These are phyloP conservation scores for Apogon hyalosoma DNA, from an alignment of 2,797 vertebrate species.

Conservation along the genomic window DNA sequence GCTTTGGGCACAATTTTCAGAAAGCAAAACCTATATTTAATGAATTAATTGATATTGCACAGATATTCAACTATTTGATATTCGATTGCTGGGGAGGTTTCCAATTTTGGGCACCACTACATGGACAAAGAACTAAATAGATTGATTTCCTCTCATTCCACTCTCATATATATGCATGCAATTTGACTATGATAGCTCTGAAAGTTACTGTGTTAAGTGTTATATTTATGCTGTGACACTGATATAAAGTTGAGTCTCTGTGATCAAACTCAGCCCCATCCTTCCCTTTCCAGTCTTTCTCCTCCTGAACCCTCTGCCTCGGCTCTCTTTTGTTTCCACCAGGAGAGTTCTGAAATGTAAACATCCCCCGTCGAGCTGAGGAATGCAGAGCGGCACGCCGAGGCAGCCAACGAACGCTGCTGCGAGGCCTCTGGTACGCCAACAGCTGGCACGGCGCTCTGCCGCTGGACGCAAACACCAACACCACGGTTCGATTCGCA, in stretches of 20 bases:
- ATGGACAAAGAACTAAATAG: no score
- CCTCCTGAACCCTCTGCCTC: slow-evolving; percentile 38
- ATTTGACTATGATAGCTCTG: no score
- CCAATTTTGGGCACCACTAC: no score
- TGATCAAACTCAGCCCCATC: neutral
- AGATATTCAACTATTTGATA: no score
- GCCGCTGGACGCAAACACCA: slow-evolving; percentile 9
- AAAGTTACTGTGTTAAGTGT: no score
- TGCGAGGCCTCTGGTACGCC: slow-evolving; percentile 44
- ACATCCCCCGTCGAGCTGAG: slow-evolving; percentile 54
- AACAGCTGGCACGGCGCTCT: slow-evolving; percentile 37
- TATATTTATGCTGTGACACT: neutral
- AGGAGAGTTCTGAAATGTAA: slow-evolving; percentile 56
- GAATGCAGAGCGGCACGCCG: slow-evolving; percentile 42
- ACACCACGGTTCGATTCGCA: no score
- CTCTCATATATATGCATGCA: no score
- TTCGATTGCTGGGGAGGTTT: no score
- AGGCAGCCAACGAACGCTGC: slow-evolving; percentile 28
- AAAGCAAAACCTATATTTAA: no score
- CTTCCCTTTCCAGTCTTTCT: neutral
- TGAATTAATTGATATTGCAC: no score
- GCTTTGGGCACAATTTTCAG: no score
- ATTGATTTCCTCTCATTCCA: no score
- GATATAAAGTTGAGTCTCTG: slow-evolving; percentile 1
- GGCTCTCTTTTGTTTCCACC: slow-evolving; percentile 35